phyloP scores from a whole-genome alignment of 2,113 vertebrate species.

The Saimiri boliviensis region DNA sequence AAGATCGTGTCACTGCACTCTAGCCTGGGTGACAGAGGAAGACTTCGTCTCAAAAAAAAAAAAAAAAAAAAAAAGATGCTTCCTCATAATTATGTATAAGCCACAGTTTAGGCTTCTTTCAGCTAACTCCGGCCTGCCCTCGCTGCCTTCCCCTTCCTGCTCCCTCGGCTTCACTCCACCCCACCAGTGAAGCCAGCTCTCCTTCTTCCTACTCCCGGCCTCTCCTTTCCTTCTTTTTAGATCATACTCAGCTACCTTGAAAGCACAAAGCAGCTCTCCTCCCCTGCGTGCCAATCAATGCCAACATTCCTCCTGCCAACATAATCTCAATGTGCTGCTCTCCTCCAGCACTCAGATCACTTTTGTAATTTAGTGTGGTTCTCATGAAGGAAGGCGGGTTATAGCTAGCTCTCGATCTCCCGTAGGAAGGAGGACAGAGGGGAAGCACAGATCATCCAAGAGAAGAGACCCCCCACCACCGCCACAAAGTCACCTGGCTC shows the following conservation, averaged over 20 bases:
- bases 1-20: too few relatives aligned
- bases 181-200: background rate
- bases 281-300: background rate
- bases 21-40: too few relatives aligned
- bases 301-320: background rate
- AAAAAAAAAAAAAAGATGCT: background rate
- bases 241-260: background rate
- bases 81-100: background rate
- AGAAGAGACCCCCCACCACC: background rate
- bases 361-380: background rate
- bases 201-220: background rate
- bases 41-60: too few relatives aligned
- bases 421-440: background rate
- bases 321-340: background rate
- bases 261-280: background rate
- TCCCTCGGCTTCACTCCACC: background rate
- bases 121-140: background rate
- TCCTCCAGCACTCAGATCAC: background rate
- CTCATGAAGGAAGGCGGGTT: background rate
- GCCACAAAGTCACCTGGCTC: background rate
- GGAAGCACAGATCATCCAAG: background rate
- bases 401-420: fast-evolving
- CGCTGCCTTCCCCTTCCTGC: background rate
- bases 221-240: background rate
- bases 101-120: background rate